Conservation (phyloP, 2,888 invertebrate genomes). For the Atrina japonica region DNA sequence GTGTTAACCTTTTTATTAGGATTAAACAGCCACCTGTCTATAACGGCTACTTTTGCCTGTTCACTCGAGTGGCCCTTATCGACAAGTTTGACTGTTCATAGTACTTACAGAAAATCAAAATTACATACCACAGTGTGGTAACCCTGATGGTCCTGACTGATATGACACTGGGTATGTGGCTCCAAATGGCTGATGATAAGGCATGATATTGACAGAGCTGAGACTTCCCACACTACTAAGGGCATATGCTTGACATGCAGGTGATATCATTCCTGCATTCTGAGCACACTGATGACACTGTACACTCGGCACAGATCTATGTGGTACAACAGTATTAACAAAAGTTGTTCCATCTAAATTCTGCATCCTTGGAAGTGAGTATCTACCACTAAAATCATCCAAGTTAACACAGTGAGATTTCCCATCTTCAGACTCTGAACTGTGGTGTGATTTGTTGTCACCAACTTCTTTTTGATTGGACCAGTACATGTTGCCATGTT, state of each 20-base stretch:
- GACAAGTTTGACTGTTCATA: too few relatives aligned
- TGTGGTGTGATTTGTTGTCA: conserved; percentile 27
- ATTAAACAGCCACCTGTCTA: too few relatives aligned
- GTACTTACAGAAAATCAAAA: conserved; percentile 14
- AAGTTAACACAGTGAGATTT: conserved; percentile 15
- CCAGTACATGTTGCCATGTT: conserved; percentile 52
- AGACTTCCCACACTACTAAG: conserved; percentile 62
- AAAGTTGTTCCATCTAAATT: conserved; percentile 43
- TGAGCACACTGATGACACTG: conserved; percentile 37
- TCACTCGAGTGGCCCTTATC: too few relatives aligned
- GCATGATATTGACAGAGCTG: conserved; percentile 48
- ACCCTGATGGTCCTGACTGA: conserved; percentile 47
- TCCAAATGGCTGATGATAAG: conserved; percentile 59
- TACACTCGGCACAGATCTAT: conserved; percentile 40
- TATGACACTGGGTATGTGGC: conserved; percentile 66
- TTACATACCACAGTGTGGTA: conserved; percentile 48
- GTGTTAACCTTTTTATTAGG: too few relatives aligned
- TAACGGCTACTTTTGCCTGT: too few relatives aligned
- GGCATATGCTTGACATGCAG: conserved; percentile 64
- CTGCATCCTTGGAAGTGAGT: conserved; percentile 27
- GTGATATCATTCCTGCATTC: conserved; percentile 49
- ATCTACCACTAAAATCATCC: not conserved
- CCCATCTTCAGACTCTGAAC: conserved; percentile 14
- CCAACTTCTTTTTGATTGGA: conserved; percentile 49
- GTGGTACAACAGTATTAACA: conserved; percentile 49